Percentiles rank a stretch among this genome's conserved stretches.
Conservation (phyloP, 2,113 vertebrate species). For the Myrmecobius fasciatus region DNA sequence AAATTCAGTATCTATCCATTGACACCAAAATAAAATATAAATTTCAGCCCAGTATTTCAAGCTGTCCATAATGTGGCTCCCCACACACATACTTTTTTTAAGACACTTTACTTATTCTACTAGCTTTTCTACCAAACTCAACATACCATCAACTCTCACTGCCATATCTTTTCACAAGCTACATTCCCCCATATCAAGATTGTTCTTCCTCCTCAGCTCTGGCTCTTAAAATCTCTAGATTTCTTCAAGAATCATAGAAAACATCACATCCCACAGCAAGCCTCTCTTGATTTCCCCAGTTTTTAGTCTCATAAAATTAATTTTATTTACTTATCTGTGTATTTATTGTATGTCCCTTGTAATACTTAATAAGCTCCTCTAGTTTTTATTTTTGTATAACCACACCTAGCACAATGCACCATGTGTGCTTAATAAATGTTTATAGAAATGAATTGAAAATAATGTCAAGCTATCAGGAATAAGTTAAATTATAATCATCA, state of each 20-base stretch:
- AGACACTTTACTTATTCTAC: background rate
- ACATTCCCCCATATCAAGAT: fast-evolving
- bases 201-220: background rate
- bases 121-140: background rate
- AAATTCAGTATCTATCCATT: background rate
- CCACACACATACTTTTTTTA: background rate
- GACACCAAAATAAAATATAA: background rate
- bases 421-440: background rate
- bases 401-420: background rate
- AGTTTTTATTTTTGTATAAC: background rate
- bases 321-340: background rate
- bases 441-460: background rate
- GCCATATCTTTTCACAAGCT: background rate
- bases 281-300: background rate
- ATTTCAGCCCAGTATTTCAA: background rate
- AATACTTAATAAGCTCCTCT: background rate
- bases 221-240: background rate
- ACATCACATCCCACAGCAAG: background rate
- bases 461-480: background rate
- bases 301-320: background rate
- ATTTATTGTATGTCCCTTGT: background rate
- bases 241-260: background rate
- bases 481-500: background rate
- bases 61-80: background rate
- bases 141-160: fast-evolving